Conservation (phyloP, 2,888 invertebrate species). For the Conistra vaccinii region DNA sequence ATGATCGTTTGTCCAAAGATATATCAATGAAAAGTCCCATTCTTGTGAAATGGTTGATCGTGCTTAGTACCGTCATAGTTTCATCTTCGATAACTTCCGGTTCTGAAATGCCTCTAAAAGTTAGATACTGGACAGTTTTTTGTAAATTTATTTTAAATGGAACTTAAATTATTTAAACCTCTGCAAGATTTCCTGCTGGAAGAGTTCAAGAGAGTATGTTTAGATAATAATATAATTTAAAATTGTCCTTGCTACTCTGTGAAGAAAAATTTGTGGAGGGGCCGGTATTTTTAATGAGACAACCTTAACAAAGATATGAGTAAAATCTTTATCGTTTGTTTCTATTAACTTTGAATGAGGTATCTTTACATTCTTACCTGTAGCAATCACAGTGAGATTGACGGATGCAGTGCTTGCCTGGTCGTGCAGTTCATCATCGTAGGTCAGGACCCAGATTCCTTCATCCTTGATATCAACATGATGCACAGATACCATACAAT, state of each 20-base stretch:
- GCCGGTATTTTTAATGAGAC: background rate
- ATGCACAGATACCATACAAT: conserved; percentile 27
- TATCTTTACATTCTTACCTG: conserved; percentile 39
- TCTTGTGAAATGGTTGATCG: conserved; percentile 44
- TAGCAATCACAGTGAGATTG: conserved; percentile 12
- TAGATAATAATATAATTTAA: background rate
- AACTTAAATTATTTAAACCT: background rate
- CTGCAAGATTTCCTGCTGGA: background rate
- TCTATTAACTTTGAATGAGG: background rate
- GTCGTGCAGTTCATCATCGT: background rate
- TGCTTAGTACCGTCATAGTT: conserved; percentile 7
- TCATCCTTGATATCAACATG: conserved; percentile 38
- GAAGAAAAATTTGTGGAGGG: background rate
- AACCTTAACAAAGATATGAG: background rate
- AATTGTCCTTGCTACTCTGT: background rate
- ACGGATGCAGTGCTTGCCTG: background rate
- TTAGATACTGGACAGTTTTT: background rate
- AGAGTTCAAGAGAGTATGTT: background rate
- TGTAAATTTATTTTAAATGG: too few species aligned
- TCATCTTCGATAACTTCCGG: background rate
- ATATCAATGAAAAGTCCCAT: conserved; percentile 43
- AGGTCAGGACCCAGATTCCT: conserved; percentile 47
- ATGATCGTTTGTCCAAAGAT: conserved; percentile 56
- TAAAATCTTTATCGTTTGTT: background rate
- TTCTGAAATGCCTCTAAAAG: conserved; percentile 17